Percentiles rank a stretch among this genome's conserved stretches.
Evolutionary conservation across 2,797 vertebrate species (phyloP).

Genomic region (Passerculus sandwichensis): DNA sequence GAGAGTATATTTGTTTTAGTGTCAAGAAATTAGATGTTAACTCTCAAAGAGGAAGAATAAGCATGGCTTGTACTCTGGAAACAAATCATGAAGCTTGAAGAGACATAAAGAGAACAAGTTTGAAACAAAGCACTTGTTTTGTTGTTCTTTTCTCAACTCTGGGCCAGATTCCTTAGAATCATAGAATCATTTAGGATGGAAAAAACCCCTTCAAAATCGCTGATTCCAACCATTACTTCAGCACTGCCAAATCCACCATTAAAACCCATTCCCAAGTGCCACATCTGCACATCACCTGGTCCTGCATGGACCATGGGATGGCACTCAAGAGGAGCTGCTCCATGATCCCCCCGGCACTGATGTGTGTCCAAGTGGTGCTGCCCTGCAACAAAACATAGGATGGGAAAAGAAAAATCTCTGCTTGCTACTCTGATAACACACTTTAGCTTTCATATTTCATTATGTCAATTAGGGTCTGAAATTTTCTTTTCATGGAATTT

Average conservation of each 20-base stretch:
- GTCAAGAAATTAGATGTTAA: not conserved
- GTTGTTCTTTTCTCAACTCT: not conserved
- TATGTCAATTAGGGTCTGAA: not conserved
- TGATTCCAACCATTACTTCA: accelerated
- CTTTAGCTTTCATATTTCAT: not conserved
- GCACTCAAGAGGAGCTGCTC: not conserved
- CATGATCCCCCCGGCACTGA: not conserved
- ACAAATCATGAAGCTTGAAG: not conserved
- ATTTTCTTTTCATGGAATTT: not conserved
- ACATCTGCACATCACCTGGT: not conserved
- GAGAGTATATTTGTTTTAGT: not conserved
- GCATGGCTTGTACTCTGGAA: not conserved
- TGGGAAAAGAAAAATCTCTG: not conserved
- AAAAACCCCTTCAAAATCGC: not conserved
- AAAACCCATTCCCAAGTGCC: not conserved
- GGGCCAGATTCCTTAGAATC: not conserved
- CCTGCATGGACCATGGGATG: not conserved
- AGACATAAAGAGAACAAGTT: not conserved
- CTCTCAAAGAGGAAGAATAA: not conserved
- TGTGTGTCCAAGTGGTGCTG: too few relatives aligned
- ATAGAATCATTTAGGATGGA: not conserved
- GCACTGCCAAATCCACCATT: not conserved
- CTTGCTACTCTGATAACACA: not conserved
- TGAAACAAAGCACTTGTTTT: not conserved
- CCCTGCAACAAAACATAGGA: not conserved